These are phyloP conservation scores for Lutjanus campechanus DNA, from an alignment of 2,797 vertebrate genomes.

Conservation along the genomic window DNA sequence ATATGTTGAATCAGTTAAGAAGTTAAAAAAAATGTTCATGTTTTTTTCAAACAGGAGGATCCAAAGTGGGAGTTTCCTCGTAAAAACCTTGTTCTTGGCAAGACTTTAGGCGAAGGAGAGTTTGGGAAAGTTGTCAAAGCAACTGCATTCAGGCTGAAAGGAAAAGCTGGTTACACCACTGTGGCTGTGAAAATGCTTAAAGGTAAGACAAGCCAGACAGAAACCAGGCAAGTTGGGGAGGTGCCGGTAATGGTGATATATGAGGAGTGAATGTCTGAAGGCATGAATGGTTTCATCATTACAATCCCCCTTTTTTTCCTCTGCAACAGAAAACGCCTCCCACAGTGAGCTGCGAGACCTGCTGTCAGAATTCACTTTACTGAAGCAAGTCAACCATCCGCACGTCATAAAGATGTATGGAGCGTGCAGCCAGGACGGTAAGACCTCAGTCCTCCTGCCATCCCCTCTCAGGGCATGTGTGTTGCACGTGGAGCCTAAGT, in stretches of 20 bases:
- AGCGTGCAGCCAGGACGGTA: slow-evolving; percentile 98
- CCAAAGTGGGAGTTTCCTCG: slow-evolving; percentile 99
- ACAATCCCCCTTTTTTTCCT: slow-evolving; percentile 27
- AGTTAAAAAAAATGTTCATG: background rate
- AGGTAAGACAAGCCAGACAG: slow-evolving; percentile 86
- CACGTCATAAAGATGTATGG: slow-evolving; percentile 99
- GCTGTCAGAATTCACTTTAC: slow-evolving; percentile 96
- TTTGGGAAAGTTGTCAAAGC: slow-evolving; percentile 99
- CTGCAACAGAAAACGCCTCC: slow-evolving; percentile 93
- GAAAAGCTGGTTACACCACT: slow-evolving; percentile 97
- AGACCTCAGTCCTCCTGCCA: slow-evolving; percentile 59
- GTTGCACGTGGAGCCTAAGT: slow-evolving; percentile 36
- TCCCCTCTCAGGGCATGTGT: slow-evolving; percentile 1
- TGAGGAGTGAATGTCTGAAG: slow-evolving; percentile 44
- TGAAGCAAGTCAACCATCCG: slow-evolving; percentile 98
- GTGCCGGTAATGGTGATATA: slow-evolving; percentile 39
- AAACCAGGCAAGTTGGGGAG: slow-evolving; percentile 23
- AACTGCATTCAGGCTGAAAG: slow-evolving; percentile 97
- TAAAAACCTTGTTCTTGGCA: slow-evolving; percentile 98
- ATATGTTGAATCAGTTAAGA: background rate
- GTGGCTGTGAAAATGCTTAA: slow-evolving; percentile 99
- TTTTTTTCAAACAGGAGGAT: slow-evolving; percentile 90
- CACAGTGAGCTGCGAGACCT: slow-evolving; percentile 96
- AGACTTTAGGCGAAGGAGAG: slow-evolving; percentile 98
- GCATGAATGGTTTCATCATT: slow-evolving; percentile 46